Evolutionary conservation across 2,888 invertebrate species (phyloP).

Genomic region (Mythimna pallens): DNA sequence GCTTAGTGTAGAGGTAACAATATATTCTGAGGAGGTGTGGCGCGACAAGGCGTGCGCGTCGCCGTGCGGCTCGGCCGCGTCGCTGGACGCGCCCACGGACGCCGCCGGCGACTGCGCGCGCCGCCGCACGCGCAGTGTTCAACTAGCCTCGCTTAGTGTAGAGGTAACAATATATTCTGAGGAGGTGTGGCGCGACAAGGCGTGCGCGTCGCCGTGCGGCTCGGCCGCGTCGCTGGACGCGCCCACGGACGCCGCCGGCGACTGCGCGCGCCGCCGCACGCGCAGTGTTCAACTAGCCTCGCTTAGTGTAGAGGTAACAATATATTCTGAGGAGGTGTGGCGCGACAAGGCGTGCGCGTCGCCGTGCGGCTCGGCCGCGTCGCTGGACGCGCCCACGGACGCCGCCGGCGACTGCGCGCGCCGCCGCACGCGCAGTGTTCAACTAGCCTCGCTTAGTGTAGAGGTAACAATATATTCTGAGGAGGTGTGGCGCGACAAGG

Average conservation of each 20-base stretch:
- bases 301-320: conserved; percentile 45
- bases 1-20: conserved; percentile 45
- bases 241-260: conserved; percentile 76
- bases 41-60: no score
- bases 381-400: conserved; percentile 71
- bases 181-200: no score
- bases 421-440: conserved; percentile 77
- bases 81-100: conserved; percentile 71
- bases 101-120: conserved; percentile 76
- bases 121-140: conserved; percentile 77
- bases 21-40: no score
- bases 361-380: conserved; percentile 74
- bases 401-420: conserved; percentile 76
- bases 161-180: no score
- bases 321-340: no score
- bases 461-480: no score
- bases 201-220: no score
- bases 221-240: conserved; percentile 75
- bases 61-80: conserved; percentile 74
- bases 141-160: conserved; percentile 72
- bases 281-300: conserved; percentile 80
- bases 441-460: conserved; percentile 72
- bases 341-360: no score
- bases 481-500: no score
- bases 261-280: conserved; percentile 72